These are phyloP conservation scores for Slavum lentiscoides DNA, from an alignment of 2,888 invertebrate genomes.

Conservation along the genomic window DNA sequence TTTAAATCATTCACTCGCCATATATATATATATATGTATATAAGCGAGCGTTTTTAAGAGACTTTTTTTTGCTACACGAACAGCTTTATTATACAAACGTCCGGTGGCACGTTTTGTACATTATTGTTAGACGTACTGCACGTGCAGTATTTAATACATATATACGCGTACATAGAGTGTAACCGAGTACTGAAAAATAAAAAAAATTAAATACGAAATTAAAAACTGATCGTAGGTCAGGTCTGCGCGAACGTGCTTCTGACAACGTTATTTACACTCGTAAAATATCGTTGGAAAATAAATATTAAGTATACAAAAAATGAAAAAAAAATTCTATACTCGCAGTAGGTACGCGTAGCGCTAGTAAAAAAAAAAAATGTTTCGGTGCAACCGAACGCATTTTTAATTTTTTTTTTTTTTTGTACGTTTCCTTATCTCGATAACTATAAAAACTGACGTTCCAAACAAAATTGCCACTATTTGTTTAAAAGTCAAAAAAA, in stretches of 20 bases:
- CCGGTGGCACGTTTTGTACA: conserved; percentile 37
- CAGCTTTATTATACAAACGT: background rate
- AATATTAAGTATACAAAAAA: conserved; percentile 9
- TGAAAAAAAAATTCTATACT: background rate
- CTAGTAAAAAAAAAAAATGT: conserved; percentile 13
- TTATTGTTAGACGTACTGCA: background rate
- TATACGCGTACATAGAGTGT: background rate
- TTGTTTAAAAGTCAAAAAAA: no score
- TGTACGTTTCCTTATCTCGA: background rate
- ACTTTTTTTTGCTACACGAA: background rate
- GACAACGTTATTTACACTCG: conserved; percentile 11
- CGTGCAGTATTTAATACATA: background rate
- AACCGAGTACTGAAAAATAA: background rate
- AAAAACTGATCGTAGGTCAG: conserved; percentile 46
- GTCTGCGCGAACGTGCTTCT: conserved; percentile 31
- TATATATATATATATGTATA: no score
- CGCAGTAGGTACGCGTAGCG: background rate
- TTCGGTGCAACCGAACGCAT: background rate
- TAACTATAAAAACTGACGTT: no score
- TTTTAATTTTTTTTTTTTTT: background rate
- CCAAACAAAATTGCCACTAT: no score
- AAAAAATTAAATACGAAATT: conserved; percentile 19
- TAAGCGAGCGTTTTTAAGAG: background rate
- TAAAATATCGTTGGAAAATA: conserved; percentile 22
- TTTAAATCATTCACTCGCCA: background rate